phyloP scores from a whole-genome alignment of 2,888 invertebrate genomes.

The Diarsia mendica region DNA sequence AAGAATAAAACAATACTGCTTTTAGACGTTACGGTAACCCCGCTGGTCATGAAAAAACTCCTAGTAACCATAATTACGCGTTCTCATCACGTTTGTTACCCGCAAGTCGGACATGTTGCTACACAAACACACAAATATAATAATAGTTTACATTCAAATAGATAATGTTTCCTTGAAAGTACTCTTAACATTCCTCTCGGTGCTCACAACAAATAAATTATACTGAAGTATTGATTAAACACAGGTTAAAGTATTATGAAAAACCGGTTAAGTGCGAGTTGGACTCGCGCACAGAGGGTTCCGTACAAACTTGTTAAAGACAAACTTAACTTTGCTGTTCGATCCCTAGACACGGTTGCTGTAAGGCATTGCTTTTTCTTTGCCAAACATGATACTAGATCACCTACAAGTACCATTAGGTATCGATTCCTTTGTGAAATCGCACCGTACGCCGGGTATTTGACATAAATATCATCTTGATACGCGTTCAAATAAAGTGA shows the following conservation, averaged over 20 bases:
- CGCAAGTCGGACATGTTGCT: neutral
- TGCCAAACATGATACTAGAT: neutral
- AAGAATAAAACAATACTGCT: no score
- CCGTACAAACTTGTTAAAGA: neutral
- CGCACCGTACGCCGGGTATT: no score
- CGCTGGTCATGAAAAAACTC: neutral
- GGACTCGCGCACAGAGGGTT: neutral
- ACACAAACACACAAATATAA: conserved; percentile 39
- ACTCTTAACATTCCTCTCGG: conserved; percentile 39
- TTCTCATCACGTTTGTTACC: conserved; percentile 6
- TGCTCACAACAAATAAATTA: neutral
- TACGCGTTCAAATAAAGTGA: neutral
- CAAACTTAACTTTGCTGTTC: neutral
- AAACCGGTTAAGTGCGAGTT: neutral
- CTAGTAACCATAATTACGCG: neutral
- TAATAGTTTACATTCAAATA: conserved; percentile 27
- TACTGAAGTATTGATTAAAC: conserved; percentile 17
- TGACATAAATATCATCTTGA: no score
- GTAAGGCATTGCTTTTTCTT: no score
- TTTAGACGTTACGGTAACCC: no score
- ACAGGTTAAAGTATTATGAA: conserved; percentile 47
- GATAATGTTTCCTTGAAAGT: conserved; percentile 36
- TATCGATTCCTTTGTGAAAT: neutral
- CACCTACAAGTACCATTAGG: neutral
- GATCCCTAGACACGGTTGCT: neutral